Evolutionary conservation across 1,140 invertebrate species (phyloP).

Genomic region (Heterodera carotae): DNA sequence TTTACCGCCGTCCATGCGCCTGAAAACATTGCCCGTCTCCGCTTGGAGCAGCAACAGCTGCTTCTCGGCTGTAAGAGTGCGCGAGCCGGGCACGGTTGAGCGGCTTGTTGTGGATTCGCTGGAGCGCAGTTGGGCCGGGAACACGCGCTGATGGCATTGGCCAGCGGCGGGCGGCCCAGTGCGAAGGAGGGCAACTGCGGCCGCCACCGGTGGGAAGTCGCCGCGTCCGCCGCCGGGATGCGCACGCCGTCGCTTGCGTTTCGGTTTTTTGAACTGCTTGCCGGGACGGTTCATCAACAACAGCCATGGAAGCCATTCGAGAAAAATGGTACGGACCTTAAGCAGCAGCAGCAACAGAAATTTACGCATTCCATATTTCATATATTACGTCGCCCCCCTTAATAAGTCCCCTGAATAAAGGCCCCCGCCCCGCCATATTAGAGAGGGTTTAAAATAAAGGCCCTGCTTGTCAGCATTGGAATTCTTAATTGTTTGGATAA

Average conservation of each 20-base stretch:
- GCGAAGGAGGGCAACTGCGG: background rate
- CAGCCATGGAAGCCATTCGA: slow-evolving; percentile 92
- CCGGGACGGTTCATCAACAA: slow-evolving; percentile 87
- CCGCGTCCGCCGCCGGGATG: background rate
- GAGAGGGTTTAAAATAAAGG: too few species aligned
- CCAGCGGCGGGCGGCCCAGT: slow-evolving; percentile 11
- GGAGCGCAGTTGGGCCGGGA: slow-evolving; percentile 19
- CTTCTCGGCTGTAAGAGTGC: slow-evolving; percentile 8
- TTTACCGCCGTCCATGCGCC: background rate
- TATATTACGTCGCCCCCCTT: too few species aligned
- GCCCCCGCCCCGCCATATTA: too few species aligned
- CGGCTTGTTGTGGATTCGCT: slow-evolving; percentile 33
- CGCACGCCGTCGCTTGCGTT: slow-evolving; percentile 18
- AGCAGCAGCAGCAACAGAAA: background rate
- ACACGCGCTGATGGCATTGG: slow-evolving; percentile 25
- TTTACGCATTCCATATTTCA: too few species aligned
- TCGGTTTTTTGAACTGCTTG: slow-evolving; percentile 44
- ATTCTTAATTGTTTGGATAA: too few species aligned
- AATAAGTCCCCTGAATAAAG: too few species aligned
- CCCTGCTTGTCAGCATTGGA: too few species aligned
- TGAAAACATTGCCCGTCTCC: slow-evolving; percentile 1
- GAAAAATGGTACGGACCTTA: slow-evolving; percentile 82
- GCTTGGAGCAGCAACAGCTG: slow-evolving; percentile 19
- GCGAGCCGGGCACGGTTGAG: slow-evolving; percentile 18
- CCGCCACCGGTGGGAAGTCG: too few species aligned